A percentile compares a stretch with the other conserved stretches of the same genome.
Evolutionary conservation across 2,113 vertebrate genomes (phyloP).

Genomic region (Prinia subflava): DNA sequence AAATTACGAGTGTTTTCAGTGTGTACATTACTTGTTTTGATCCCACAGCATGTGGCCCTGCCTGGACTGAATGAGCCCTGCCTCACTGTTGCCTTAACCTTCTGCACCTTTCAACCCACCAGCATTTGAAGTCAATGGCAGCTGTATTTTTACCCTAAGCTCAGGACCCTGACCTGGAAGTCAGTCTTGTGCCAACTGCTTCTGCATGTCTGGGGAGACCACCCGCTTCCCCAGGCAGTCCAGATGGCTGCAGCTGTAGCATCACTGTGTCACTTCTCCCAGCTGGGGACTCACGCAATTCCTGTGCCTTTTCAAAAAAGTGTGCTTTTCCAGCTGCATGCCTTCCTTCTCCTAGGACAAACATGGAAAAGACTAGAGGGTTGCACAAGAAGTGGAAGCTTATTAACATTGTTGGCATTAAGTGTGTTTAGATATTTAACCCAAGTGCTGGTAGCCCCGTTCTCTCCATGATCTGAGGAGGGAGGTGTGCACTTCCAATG

Average conservation of each 20-base stretch:
- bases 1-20: not conserved
- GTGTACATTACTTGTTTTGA: not conserved
- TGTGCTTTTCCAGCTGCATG: not conserved
- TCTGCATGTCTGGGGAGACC: not conserved
- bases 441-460: not conserved
- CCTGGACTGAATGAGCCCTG: not conserved
- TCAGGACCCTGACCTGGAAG: not conserved
- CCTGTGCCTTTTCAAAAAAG: not conserved
- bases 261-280: not conserved
- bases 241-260: not conserved
- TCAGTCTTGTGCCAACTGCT: not conserved
- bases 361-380: not conserved
- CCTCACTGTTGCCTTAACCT: not conserved
- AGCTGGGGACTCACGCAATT: not conserved
- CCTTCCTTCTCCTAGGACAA: not conserved
- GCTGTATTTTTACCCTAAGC: not conserved
- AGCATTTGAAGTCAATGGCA: not conserved
- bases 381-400: not conserved
- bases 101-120: not conserved
- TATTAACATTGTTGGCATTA: not conserved
- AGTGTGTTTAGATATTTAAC: not conserved
- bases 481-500: not conserved
- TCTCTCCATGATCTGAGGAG: not conserved
- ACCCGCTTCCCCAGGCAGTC: not conserved
- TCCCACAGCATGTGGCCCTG: not conserved